Conservation (phyloP, 2,797 vertebrate genomes). For the Eulemur albifrons region DNA sequence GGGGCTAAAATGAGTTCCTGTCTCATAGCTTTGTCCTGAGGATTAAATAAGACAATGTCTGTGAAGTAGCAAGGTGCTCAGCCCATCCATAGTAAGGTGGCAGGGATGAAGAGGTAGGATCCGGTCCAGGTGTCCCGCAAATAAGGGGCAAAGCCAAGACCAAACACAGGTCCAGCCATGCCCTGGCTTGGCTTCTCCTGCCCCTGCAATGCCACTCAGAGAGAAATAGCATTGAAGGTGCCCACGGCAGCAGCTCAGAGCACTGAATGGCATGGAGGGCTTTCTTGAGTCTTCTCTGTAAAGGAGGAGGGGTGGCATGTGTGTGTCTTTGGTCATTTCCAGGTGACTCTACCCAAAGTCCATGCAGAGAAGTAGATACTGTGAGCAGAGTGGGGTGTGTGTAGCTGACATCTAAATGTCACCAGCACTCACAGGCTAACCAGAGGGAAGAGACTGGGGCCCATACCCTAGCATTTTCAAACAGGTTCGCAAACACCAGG, state of each 20-base stretch:
- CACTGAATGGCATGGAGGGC: background rate
- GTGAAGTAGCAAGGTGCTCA: background rate
- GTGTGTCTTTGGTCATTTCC: background rate
- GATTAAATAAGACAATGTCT: background rate
- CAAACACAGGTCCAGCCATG: background rate
- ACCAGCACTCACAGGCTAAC: background rate
- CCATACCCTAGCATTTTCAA: background rate
- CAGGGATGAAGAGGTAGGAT: background rate
- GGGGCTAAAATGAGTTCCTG: background rate
- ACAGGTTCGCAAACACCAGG: background rate
- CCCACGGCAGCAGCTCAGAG: background rate
- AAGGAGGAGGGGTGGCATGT: background rate
- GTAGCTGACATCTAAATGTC: background rate
- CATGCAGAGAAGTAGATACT: background rate
- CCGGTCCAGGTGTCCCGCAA: background rate
- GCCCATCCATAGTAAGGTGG: background rate
- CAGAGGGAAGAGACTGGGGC: background rate
- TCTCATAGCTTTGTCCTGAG: background rate
- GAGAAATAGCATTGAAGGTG: background rate
- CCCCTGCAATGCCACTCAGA: background rate
- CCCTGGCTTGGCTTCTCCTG: background rate
- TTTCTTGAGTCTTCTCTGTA: background rate
- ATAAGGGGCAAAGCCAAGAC: background rate
- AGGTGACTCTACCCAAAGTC: background rate
- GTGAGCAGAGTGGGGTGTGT: fast-evolving